Conservation (phyloP, 2,888 invertebrate species). For the Aphidius colemani region DNA sequence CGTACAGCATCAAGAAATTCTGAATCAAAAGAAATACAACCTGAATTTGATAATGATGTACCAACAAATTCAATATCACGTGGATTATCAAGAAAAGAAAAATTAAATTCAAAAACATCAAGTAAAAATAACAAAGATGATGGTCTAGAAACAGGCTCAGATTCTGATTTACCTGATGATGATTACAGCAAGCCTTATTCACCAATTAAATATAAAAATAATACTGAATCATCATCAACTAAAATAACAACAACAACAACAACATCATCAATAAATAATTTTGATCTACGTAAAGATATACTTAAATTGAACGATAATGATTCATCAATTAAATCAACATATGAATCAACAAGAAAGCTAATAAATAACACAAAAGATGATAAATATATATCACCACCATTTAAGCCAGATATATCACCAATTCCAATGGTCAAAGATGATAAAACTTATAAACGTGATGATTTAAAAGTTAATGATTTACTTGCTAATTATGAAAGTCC, state of each 20-base stretch:
- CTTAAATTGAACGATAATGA: conserved; percentile 30
- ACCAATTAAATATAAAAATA: too few relatives aligned
- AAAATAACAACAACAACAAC: conserved; percentile 39
- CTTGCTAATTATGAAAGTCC: conserved; percentile 67
- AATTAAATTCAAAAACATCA: conserved; percentile 30
- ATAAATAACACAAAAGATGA: conserved; percentile 40
- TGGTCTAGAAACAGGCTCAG: conserved; percentile 73
- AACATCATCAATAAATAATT: conserved; percentile 26
- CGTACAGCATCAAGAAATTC: conserved; percentile 39
- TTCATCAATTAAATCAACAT: conserved; percentile 34
- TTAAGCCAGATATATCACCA: conserved; percentile 47
- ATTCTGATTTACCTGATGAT: conserved; percentile 65
- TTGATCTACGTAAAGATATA: conserved; percentile 23
- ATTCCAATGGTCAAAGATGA: conserved; percentile 43
- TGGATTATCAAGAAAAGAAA: too few relatives aligned
- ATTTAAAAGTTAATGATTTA: conserved; percentile 42
- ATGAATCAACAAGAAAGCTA: conserved; percentile 41
- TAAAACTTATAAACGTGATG: conserved; percentile 36
- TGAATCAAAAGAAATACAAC: conserved; percentile 41
- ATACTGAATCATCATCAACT: conserved; percentile 29
- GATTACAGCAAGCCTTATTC: conserved; percentile 2
- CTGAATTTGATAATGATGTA: conserved; percentile 35
- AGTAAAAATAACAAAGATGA: conserved; percentile 59
- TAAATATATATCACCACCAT: conserved; percentile 43
- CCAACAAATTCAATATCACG: conserved; percentile 33